These are phyloP conservation scores for Pristionchus arcanus DNA, from an alignment of 2,888 invertebrate species.

Conservation along the genomic window DNA sequence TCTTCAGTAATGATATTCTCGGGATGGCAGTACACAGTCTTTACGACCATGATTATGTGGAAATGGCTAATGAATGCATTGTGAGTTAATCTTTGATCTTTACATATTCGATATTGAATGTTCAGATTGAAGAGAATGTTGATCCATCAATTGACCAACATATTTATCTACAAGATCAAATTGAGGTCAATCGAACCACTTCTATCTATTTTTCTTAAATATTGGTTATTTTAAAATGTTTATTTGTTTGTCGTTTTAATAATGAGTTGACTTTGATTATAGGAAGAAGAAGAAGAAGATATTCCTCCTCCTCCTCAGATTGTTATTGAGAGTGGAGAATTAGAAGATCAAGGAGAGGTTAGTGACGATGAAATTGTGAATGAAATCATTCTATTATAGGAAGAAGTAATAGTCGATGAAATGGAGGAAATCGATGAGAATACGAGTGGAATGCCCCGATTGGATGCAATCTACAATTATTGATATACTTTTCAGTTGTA, in stretches of 20 bases:
- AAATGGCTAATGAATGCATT: conserved; percentile 18
- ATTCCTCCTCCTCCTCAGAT: conserved; percentile 40
- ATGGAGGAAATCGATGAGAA: background rate
- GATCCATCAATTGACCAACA: background rate
- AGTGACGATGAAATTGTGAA: background rate
- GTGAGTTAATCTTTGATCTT: conserved; percentile 46
- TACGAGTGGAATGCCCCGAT: conserved; percentile 15
- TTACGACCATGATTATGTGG: background rate
- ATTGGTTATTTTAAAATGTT: too few species aligned
- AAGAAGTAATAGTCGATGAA: conserved; percentile 29
- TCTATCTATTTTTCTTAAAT: too few species aligned
- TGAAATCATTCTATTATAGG: background rate
- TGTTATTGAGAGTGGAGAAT: background rate
- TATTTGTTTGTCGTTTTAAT: too few species aligned
- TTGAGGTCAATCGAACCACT: background rate
- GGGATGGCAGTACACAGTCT: background rate
- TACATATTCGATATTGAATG: too few species aligned
- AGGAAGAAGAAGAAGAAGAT: conserved; percentile 41
- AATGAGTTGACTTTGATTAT: background rate
- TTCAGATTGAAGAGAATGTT: conserved; percentile 26
- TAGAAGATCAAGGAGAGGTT: background rate
- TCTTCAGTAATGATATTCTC: background rate
- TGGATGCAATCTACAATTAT: background rate
- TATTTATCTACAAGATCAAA: background rate
- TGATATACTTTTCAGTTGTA: background rate